Percentiles rank a stretch among this genome's conserved stretches.
phyloP scores from a whole-genome alignment of 2,888 invertebrate species.

The Diaperis boleti region DNA sequence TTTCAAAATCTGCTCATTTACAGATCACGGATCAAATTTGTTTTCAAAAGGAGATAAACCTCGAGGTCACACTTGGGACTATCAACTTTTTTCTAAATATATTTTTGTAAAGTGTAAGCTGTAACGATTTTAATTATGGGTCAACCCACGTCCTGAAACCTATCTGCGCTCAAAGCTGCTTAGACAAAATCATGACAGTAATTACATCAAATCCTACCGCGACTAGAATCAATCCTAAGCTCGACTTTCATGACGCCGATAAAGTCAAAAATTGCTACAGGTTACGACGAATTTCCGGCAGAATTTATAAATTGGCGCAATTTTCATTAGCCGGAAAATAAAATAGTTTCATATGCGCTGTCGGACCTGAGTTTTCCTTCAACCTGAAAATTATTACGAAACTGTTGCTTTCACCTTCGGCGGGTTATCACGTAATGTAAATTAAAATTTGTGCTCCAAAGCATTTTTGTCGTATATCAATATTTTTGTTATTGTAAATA shows the following conservation, averaged over 20 bases:
- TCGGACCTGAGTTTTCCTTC: not conserved
- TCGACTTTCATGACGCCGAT: conserved; percentile 5
- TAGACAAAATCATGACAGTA: not conserved
- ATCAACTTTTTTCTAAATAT: no score
- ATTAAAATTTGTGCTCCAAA: not conserved
- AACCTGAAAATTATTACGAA: conserved; percentile 1
- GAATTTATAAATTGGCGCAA: conserved; percentile 20
- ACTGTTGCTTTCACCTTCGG: not conserved
- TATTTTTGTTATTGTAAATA: conserved; percentile 11
- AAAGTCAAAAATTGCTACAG: no score
- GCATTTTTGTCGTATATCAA: not conserved
- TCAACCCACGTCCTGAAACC: no score
- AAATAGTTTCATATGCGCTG: conserved; percentile 1
- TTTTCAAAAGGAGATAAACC: conserved; percentile 7
- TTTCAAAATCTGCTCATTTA: conserved; percentile 1
- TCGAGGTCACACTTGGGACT: conserved; percentile 6
- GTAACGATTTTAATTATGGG: no score
- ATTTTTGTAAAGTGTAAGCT: no score
- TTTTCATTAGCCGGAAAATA: conserved; percentile 15
- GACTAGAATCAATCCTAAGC: not conserved
- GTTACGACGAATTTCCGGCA: conserved; percentile 5
- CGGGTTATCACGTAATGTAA: conserved; percentile 6
- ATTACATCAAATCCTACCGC: not conserved
- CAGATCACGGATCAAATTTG: not conserved
- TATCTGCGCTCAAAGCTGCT: not conserved